Base-by-base conservation (phyloP, 1,140 invertebrate genomes). In the Rhyzopertha dominica region DNA sequence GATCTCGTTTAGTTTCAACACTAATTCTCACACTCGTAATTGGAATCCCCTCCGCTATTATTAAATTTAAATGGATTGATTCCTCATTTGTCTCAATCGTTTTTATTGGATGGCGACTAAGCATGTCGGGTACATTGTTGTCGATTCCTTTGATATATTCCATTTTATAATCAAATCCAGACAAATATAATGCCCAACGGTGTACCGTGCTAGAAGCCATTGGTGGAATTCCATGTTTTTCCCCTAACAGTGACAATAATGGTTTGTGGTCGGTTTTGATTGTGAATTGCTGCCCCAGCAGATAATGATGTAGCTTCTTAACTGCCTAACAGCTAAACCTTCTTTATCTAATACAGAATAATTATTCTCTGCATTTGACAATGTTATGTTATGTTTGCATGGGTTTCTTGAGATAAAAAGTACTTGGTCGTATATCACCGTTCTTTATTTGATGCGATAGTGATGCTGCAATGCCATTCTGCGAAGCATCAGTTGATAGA, bases 311-410 rank as follows among this genome's bases (percentile, higher is more conserved):
- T 56, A 78, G 78, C 54, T 72, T 72, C 42, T 67, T 65, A 4
- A 79, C 62, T 3, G 65, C 69, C 55, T 45, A 9, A 79, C 67
- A 2, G 68, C 65, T n/a, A 74, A 50, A 5, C 68, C 71, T 62
- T 81, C 75, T 52, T 69, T 74, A 22, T 81, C 72, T 20, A 75
- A 69, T 45, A 72, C 68, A 8, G 65, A 46, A 36, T 78, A 75
- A 39, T 68, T 74, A 51, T 59, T 50, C 50, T 77, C 68, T 3
- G 70, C 53, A 20, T 54, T 28, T n/a, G 54, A 57, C 20, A 78
- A 53, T 1, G 62, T 61, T n/a, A n/a, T n/a, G n/a, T n/a, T n/a
- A n/a, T n/a, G n/a, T n/a, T n/a, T n/a, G n/a, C n/a, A n/a, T n/a
- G n/a, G n/a, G n/a, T n/a, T n/a, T n/a, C n/a, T 32, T 66, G 49